Evolutionary conservation across 2,888 invertebrate genomes (phyloP).

Genomic region (Hedychridium roseum): DNA sequence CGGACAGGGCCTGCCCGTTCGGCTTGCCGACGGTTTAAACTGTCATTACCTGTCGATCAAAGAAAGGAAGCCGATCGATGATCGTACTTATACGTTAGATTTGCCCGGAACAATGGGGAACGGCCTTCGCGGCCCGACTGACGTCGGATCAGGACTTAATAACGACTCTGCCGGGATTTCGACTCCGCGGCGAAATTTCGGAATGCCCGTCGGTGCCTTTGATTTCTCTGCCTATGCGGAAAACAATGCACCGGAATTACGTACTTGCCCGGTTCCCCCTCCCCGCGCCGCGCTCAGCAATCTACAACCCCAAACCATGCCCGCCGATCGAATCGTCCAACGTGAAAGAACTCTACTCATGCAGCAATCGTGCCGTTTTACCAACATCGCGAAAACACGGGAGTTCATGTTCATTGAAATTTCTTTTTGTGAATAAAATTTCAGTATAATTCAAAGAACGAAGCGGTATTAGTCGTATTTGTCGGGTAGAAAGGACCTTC

Average conservation of each 20-base stretch:
- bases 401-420: too few species aligned
- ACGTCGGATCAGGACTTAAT: conserved; percentile 57
- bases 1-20: conserved; percentile 43
- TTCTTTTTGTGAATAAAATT: too few species aligned
- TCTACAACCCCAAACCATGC: too few species aligned
- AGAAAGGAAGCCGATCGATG: conserved; percentile 59
- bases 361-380: too few species aligned
- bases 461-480: too few species aligned
- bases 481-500: too few species aligned
- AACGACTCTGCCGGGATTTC: conserved; percentile 42
- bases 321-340: too few species aligned
- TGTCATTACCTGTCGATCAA: conserved; percentile 63
- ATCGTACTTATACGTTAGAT: conserved; percentile 57
- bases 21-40: conserved; percentile 54
- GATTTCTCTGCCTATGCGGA: conserved; percentile 1
- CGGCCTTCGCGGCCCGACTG: conserved; percentile 25
- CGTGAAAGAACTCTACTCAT: too few species aligned
- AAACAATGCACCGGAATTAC: conserved; percentile 4
- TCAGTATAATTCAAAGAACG: too few species aligned
- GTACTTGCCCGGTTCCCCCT: neutral
- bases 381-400: too few species aligned
- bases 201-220: conserved; percentile 4
- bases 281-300: conserved; percentile 4
- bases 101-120: conserved; percentile 52
- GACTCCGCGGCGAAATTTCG: conserved; percentile 33